Evolutionary conservation across 1,140 invertebrate genomes (phyloP), one percentile per base, ranked within the genome.

Genomic region (Amphibalanus amphitrite): DNA sequence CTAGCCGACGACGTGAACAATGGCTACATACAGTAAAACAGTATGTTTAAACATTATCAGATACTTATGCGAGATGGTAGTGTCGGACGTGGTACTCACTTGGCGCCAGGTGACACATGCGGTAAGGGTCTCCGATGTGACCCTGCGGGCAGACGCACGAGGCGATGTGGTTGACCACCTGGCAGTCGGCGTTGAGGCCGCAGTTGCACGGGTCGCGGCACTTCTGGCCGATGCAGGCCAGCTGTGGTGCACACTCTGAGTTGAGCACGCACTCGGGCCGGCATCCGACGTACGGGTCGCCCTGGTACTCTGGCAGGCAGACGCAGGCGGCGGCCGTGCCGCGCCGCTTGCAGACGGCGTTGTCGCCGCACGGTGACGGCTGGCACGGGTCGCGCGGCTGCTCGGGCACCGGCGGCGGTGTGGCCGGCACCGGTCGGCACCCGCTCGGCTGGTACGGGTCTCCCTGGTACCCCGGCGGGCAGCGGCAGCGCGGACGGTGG

Each of bases 231-330:
- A 87, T 82, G 75, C 92, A 93, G 26, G 86, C 86, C 77, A 91
- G 90, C 76, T 93, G 90, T 76, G 89, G 89, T 0, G 91, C 89
- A 83, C 93, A 95, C 69, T 95, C 89, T 26, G 85, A 81, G 77
- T 95, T 88, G 3, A 82, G 80, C 74, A 85, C 87, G 81, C 93
- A 95, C 47, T 77, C 76, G 0, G 75, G 75, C 71, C 74, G 47
- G 25, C 47, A 64, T 15, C 70, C 47, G 23, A 64, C 64, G 69
- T 70, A 70, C 69, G 69, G 69, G n/a, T n/a, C n/a, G n/a, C n/a
- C n/a, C n/a, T n/a, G n/a, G n/a, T n/a, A n/a, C n/a, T n/a, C n/a
- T n/a, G n/a, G n/a, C n/a, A n/a, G n/a, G n/a, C n/a, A n/a, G n/a
- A n/a, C n/a, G n/a, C n/a, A n/a, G n/a, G n/a, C n/a, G n/a, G n/a